These are phyloP conservation scores for Telmatherina bonti DNA, from an alignment of 2,797 vertebrate genomes.

Conservation along the genomic window DNA sequence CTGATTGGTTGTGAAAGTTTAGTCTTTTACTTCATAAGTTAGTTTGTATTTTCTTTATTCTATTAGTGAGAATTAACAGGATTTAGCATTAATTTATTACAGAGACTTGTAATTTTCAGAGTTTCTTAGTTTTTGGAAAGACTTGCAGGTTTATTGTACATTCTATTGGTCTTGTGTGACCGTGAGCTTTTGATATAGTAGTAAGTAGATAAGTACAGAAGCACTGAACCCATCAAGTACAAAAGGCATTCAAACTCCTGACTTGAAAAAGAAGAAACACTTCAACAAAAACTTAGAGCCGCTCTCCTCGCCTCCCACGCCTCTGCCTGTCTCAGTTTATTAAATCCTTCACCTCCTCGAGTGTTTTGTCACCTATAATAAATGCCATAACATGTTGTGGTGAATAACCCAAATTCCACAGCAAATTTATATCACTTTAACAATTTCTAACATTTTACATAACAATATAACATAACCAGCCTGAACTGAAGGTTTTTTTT, in stretches of 20 bases:
- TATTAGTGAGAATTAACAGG: background rate
- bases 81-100: background rate
- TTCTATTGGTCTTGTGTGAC: constrained; percentile 2
- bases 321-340: constrained; percentile 26
- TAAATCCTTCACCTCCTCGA: constrained; percentile 25
- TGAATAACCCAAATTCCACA: background rate
- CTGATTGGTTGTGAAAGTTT: background rate
- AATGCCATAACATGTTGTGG: background rate
- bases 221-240: background rate
- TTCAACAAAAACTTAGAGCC: background rate
- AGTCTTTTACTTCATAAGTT: background rate
- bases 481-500: background rate
- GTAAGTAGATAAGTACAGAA: background rate
- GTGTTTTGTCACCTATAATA: constrained; percentile 48
- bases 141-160: constrained; percentile 5
- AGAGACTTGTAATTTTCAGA: background rate
- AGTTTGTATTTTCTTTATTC: background rate
- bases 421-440: background rate
- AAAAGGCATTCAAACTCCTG: constrained; percentile 15
- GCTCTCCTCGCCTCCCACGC: background rate
- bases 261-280: background rate
- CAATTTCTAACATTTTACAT: background rate
- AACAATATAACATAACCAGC: background rate
- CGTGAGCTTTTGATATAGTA: constrained; percentile 12
- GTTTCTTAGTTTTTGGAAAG: background rate